Percentiles rank a stretch among this genome's conserved stretches.
These are phyloP conservation scores for Pollenia amentaria DNA, from an alignment of 2,888 invertebrate genomes.

Conservation along the genomic window DNA sequence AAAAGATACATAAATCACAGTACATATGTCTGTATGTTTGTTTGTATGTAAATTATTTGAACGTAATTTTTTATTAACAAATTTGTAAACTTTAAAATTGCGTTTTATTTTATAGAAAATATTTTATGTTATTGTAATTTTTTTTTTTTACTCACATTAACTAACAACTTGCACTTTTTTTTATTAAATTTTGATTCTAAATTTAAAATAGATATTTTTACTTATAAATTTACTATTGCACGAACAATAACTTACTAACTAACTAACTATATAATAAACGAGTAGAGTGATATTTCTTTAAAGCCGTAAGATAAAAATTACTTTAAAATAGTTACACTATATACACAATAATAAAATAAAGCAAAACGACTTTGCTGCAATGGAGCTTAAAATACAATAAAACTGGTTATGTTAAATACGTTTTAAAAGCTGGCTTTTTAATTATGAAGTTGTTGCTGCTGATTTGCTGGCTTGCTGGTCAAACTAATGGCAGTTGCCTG, in stretches of 20 bases:
- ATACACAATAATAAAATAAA: conserved; percentile 37
- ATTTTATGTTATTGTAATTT: background rate
- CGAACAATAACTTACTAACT: conserved; percentile 10
- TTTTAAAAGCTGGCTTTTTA: conserved; percentile 64
- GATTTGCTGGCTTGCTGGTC: conserved; percentile 18
- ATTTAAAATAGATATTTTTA: background rate
- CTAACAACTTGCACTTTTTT: conserved; percentile 25
- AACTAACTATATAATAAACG: background rate
- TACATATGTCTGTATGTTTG: background rate
- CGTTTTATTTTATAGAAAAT: background rate
- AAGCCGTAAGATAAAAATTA: conserved; percentile 47
- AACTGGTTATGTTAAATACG: conserved; percentile 73
- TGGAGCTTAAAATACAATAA: conserved; percentile 59
- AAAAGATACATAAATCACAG: no score
- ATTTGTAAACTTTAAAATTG: background rate
- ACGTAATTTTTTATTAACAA: no score
- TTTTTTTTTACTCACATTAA: conserved; percentile 37
- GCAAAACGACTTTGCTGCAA: conserved; percentile 52
- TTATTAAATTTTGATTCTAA: no score
- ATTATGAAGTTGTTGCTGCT: conserved; percentile 57
- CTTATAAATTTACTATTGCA: conserved; percentile 13
- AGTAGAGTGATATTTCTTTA: conserved; percentile 14
- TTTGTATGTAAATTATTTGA: background rate
- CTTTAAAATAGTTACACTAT: conserved; percentile 63
- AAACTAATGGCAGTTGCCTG: conserved; percentile 18